Conservation (phyloP, 1,140 invertebrate species). For the Venturia canescens region DNA sequence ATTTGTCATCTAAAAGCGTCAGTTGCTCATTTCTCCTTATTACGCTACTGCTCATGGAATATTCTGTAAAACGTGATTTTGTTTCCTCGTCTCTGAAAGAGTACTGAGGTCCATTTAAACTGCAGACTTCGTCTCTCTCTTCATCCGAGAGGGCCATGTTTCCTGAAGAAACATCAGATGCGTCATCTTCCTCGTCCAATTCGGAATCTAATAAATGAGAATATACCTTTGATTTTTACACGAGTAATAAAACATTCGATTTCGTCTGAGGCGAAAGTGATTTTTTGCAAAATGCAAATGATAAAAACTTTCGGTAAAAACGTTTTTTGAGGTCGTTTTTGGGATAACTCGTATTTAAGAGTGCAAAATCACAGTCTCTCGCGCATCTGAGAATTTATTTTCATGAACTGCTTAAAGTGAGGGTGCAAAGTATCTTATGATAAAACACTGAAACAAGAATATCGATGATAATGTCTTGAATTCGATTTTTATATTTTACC, state of each 20-base stretch:
- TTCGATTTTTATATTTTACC: conserved; percentile 60
- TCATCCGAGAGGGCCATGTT: conserved; percentile 72
- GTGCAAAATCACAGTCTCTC: too few species aligned
- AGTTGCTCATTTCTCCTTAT: conserved; percentile 91
- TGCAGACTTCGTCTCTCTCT: conserved; percentile 77
- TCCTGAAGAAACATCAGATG: conserved; percentile 64
- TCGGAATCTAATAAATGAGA: conserved; percentile 42
- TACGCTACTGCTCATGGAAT: conserved; percentile 95
- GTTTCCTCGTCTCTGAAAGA: conserved; percentile 85
- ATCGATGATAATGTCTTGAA: neutral
- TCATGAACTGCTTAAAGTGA: too few species aligned
- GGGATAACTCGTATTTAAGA: too few species aligned
- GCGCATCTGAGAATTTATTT: too few species aligned
- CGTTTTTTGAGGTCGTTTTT: too few species aligned
- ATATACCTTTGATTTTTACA: neutral
- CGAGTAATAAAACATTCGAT: neutral
- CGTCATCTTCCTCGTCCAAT: conserved; percentile 68
- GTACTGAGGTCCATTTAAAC: conserved; percentile 74
- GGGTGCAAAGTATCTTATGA: too few species aligned
- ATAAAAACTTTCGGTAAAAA: too few species aligned
- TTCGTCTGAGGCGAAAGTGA: neutral
- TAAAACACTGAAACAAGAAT: too few species aligned
- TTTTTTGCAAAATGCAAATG: too few species aligned
- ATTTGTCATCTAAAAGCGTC: conserved; percentile 90
- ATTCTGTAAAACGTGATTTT: conserved; percentile 93